Evolutionary conservation across 2,888 invertebrate genomes (phyloP).

Genomic region (Loripinus fragilis): DNA sequence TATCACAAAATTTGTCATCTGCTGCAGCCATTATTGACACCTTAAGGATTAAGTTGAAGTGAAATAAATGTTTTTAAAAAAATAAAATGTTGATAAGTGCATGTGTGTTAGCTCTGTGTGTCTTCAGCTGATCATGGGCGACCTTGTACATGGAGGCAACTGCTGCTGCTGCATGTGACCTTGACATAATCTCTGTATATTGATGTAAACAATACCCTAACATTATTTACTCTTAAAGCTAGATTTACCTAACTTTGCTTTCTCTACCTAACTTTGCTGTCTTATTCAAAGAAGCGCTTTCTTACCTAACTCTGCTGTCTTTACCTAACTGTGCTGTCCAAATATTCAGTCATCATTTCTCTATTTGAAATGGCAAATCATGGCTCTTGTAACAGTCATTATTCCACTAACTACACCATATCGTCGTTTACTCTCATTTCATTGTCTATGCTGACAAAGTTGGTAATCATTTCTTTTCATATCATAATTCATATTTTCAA

Average conservation of each 20-base stretch:
- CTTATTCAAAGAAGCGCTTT: background rate
- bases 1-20: too few relatives aligned
- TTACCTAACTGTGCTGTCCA: background rate
- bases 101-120: slow-evolving; percentile 17
- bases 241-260: slow-evolving; percentile 3
- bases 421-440: too few relatives aligned
- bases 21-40: too few relatives aligned
- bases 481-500: too few relatives aligned
- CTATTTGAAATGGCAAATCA: too few relatives aligned
- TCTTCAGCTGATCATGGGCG: slow-evolving; percentile 13
- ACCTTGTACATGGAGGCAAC: slow-evolving; percentile 18
- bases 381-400: too few relatives aligned
- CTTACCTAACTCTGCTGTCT: slow-evolving; percentile 1
- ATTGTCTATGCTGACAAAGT: too few relatives aligned
- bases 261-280: slow-evolving; percentile 10
- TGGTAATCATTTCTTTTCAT: too few relatives aligned
- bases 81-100: slow-evolving; percentile 12
- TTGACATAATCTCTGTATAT: slow-evolving; percentile 8
- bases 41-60: too few relatives aligned
- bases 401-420: too few relatives aligned
- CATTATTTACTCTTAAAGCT: background rate
- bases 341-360: too few relatives aligned
- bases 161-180: slow-evolving; percentile 21
- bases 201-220: background rate
- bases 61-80: background rate